These are phyloP conservation scores for Trichechus manatus DNA, from an alignment of 2,113 vertebrate genomes.

Conservation along the genomic window DNA sequence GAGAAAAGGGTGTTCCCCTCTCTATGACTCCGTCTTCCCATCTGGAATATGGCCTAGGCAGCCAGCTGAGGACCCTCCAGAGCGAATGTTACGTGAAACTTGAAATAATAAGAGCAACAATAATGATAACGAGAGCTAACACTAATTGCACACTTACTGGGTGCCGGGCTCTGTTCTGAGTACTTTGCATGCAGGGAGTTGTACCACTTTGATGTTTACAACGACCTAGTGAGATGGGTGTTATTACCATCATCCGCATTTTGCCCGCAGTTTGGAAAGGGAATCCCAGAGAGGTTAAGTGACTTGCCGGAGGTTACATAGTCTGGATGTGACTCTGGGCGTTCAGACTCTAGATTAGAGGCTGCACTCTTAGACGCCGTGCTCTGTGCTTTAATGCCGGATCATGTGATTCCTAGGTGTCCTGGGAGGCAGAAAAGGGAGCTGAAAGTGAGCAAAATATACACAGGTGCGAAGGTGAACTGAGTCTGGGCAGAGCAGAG, in stretches of 20 bases:
- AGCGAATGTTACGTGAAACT: not conserved
- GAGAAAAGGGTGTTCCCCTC: fast-evolving
- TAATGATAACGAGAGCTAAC: fast-evolving
- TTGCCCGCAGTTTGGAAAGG: fast-evolving
- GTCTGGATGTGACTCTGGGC: not conserved
- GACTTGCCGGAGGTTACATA: not conserved
- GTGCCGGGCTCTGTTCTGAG: not conserved
- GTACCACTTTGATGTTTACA: fast-evolving
- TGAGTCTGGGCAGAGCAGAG: not conserved
- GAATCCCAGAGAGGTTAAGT: not conserved
- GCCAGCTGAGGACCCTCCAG: not conserved
- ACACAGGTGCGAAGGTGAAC: not conserved
- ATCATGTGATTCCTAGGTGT: not conserved
- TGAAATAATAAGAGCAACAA: not conserved
- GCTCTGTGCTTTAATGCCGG: fast-evolving
- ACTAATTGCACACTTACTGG: fast-evolving
- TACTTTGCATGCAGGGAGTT: not conserved
- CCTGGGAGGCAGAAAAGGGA: not conserved
- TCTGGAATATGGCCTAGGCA: not conserved
- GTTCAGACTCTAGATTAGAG: not conserved
- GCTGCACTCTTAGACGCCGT: fast-evolving
- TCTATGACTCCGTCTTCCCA: not conserved
- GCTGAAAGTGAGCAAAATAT: fast-evolving
- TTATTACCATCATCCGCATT: fast-evolving
- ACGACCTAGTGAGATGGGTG: fast-evolving